Conservation (phyloP, 2,888 invertebrate genomes). For the Geophilus truncorum region DNA sequence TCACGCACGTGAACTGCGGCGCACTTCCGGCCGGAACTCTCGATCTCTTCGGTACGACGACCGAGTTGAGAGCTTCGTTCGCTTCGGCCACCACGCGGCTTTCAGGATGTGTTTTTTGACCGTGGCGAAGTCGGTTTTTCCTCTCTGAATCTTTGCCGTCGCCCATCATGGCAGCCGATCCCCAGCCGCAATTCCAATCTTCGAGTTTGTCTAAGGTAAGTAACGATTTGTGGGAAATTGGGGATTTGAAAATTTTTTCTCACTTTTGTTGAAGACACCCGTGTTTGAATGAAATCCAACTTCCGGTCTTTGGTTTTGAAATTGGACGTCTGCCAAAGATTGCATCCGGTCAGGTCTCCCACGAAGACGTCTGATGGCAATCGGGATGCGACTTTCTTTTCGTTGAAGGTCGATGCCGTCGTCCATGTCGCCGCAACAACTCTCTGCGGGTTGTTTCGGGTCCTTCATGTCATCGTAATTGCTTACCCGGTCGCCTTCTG, state of each 20-base stretch:
- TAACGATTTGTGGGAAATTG: background rate
- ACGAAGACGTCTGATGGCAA: background rate
- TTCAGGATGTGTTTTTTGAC: background rate
- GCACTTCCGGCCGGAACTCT: background rate
- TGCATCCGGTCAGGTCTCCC: background rate
- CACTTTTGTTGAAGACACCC: background rate
- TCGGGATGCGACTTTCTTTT: background rate
- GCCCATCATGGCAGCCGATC: background rate
- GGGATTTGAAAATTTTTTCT: background rate
- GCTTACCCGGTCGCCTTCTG: background rate
- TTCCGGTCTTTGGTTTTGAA: background rate
- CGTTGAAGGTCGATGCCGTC: background rate
- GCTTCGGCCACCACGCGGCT: background rate
- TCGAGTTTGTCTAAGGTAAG: background rate
- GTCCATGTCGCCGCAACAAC: background rate
- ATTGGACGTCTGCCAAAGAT: background rate
- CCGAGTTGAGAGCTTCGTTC: background rate
- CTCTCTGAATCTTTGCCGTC: background rate
- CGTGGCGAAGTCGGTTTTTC: background rate
- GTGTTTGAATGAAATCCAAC: no score
- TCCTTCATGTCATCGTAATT: background rate
- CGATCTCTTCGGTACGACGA: background rate
- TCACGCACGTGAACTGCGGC: background rate
- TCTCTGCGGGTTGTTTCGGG: background rate
- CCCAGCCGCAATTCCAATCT: background rate